Conservation (phyloP, 2,888 invertebrate genomes). For the Mechanitis mazaeus region DNA sequence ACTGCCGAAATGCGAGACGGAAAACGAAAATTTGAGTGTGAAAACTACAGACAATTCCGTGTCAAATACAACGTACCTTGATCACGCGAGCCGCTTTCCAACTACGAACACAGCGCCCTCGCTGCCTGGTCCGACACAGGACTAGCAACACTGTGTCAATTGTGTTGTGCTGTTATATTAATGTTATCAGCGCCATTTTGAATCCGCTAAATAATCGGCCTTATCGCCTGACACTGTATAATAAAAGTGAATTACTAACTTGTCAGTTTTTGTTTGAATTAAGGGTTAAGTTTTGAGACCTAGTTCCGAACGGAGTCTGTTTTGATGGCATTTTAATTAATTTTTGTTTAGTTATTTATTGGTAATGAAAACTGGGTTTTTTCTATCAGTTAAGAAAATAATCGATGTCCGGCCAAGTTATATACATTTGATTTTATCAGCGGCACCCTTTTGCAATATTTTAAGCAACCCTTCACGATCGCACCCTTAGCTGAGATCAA, state of each 20-base stretch:
- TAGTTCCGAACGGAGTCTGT: slow-evolving; percentile 14
- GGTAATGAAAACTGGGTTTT: slow-evolving; percentile 17
- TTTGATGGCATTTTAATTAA: slow-evolving; percentile 7
- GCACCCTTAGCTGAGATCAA: slow-evolving; percentile 64
- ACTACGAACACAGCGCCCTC: slow-evolving; percentile 31
- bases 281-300: slow-evolving; percentile 21
- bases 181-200: slow-evolving; percentile 38
- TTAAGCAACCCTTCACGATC: slow-evolving; percentile 44
- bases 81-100: slow-evolving; percentile 55
- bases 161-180: slow-evolving; percentile 24
- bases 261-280: slow-evolving; percentile 12
- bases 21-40: slow-evolving; percentile 68
- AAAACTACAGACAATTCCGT: slow-evolving; percentile 63
- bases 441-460: slow-evolving; percentile 63
- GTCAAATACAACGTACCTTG: slow-evolving; percentile 50
- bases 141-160: slow-evolving; percentile 26
- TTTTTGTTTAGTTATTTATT: not conserved
- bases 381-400: slow-evolving; percentile 29
- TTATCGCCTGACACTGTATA: slow-evolving; percentile 59
- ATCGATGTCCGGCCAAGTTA: slow-evolving; percentile 32
- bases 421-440: slow-evolving; percentile 40
- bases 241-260: slow-evolving; percentile 58
- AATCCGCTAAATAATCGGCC: slow-evolving; percentile 53
- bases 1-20: slow-evolving; percentile 58
- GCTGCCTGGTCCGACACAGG: not conserved